phyloP scores from a whole-genome alignment of 2,113 vertebrate species.

The Condylura cristata region DNA sequence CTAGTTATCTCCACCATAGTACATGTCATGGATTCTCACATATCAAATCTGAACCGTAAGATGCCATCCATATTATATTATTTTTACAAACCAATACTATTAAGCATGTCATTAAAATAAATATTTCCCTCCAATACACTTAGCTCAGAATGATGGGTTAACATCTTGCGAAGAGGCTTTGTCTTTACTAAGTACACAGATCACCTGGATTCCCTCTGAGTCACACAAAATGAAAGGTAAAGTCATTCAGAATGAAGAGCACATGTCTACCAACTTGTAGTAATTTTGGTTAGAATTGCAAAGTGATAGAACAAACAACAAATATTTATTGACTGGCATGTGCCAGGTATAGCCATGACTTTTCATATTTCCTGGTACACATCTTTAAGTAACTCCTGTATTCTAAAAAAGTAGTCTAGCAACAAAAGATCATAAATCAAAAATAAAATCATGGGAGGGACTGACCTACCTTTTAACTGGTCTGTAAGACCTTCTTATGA shows the following conservation, averaged over 20 bases:
- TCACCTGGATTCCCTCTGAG: not conserved
- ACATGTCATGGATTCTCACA: not conserved
- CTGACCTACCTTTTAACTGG: not conserved
- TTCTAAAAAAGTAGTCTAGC: not conserved
- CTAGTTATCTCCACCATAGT: not conserved
- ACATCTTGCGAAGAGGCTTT: not conserved
- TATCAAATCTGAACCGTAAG: not conserved
- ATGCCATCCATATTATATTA: not conserved
- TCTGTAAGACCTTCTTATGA: not conserved
- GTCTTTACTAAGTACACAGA: not conserved
- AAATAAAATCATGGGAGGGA: not conserved
- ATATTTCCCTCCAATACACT: not conserved
- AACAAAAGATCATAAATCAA: not conserved
- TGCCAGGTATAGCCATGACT: not conserved
- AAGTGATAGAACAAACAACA: not conserved
- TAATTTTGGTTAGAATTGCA: constrained; percentile 1
- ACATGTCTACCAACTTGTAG: not conserved
- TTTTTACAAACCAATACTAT: not conserved
- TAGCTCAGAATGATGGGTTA: not conserved
- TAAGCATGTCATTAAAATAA: not conserved
- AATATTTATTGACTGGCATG: not conserved
- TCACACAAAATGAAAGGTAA: not conserved
- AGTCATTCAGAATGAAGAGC: not conserved
- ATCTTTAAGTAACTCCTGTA: not conserved
- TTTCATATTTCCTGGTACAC: not conserved